phyloP scores from a whole-genome alignment of 2,888 invertebrate genomes.

The Polietes domitor region DNA sequence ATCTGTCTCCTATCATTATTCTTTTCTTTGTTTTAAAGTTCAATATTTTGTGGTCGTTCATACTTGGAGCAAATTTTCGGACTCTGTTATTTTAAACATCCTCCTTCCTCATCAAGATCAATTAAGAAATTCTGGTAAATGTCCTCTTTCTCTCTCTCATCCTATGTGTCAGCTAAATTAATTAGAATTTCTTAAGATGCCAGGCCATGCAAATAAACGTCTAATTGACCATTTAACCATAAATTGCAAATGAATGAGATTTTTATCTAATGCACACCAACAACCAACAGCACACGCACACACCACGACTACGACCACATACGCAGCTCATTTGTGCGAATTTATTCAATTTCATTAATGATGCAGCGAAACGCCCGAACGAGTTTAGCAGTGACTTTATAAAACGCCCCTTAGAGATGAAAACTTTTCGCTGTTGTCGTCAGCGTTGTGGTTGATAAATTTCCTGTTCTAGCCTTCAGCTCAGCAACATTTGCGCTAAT shows the following conservation, averaged over 20 bases:
- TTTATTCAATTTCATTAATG: slow-evolving; percentile 49
- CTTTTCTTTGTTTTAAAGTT: no score
- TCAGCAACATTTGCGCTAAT: no score
- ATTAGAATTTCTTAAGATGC: neutral
- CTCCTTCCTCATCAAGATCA: neutral
- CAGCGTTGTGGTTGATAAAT: neutral
- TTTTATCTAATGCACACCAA: slow-evolving; percentile 38
- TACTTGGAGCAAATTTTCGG: no score
- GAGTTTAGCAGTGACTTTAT: neutral
- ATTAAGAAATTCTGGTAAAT: neutral
- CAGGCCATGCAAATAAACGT: neutral
- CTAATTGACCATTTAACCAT: slow-evolving; percentile 41
- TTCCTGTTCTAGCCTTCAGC: no score
- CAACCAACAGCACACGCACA: no score
- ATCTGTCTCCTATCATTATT: no score
- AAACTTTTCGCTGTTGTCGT: neutral
- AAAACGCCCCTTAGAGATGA: neutral
- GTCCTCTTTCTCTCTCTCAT: neutral
- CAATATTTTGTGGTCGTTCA: no score
- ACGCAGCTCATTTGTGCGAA: neutral
- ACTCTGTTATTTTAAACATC: no score
- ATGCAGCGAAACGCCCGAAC: slow-evolving; percentile 7
- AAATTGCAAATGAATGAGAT: slow-evolving; percentile 52
- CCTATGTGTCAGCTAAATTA: neutral
- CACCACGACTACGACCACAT: neutral